Conservation (phyloP, 2,797 vertebrate species). For the Acrossocheilus fasciatus region DNA sequence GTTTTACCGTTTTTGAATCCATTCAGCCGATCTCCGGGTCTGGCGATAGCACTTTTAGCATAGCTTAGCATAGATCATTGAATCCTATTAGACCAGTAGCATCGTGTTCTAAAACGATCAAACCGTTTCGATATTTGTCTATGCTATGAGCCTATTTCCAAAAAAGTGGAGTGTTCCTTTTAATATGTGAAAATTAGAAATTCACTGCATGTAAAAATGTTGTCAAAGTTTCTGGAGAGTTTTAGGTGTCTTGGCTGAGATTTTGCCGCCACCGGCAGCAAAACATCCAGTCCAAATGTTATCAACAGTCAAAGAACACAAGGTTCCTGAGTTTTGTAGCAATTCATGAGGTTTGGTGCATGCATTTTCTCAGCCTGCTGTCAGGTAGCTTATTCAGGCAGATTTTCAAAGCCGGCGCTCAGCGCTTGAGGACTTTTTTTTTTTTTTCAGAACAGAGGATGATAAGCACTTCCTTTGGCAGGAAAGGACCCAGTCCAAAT, state of each 20-base stretch:
- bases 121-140: no score
- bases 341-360: not conserved
- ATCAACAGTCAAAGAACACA: not conserved
- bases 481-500: conserved; percentile 20
- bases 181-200: not conserved
- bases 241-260: not conserved
- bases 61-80: no score
- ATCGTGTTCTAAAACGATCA: no score
- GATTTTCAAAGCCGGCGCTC: conserved; percentile 14
- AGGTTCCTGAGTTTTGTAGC: conserved; percentile 8
- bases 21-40: no score
- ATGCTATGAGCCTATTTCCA: no score
- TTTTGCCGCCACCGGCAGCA: not conserved
- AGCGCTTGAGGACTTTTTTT: conserved; percentile 8
- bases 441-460: conserved; percentile 24
- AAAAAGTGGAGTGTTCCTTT: no score
- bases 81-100: no score
- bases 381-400: conserved; percentile 4
- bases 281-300: not conserved
- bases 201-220: not conserved
- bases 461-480: conserved; percentile 38
- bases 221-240: not conserved
- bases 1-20: no score
- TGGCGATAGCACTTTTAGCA: no score
- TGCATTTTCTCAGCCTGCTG: conserved; percentile 23